These are phyloP conservation scores for Eremophila alpestris DNA, from an alignment of 2,797 vertebrate species.

Conservation along the genomic window DNA sequence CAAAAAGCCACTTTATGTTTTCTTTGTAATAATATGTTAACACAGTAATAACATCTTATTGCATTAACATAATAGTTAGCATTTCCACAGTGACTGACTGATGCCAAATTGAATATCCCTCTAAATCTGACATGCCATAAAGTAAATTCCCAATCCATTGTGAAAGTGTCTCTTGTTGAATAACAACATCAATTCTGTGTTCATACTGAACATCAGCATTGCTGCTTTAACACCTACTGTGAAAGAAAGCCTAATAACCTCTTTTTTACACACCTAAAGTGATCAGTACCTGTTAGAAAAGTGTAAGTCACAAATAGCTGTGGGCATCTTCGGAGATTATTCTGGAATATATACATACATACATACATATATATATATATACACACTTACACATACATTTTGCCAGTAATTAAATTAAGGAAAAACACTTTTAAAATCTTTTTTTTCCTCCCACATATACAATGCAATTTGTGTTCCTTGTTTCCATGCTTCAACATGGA, in stretches of 20 bases:
- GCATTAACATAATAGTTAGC: not conserved
- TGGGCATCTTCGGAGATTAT: not conserved
- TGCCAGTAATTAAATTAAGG: not conserved
- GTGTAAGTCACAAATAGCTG: not conserved
- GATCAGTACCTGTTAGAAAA: not conserved
- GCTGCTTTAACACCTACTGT: not conserved
- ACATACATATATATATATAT: too few species aligned
- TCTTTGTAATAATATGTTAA: not conserved
- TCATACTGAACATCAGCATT: not conserved
- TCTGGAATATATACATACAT: not conserved
- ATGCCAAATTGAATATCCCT: not conserved
- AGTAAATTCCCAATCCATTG: not conserved
- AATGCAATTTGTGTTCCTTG: not conserved
- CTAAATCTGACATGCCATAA: not conserved
- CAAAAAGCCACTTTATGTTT: constrained; percentile 32
- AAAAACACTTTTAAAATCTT: not conserved
- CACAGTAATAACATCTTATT: not conserved
- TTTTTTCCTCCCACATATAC: not conserved
- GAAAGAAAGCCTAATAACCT: not conserved
- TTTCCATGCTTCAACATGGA: not conserved
- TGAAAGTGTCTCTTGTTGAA: not conserved
- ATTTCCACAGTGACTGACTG: not conserved
- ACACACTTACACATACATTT: not conserved
- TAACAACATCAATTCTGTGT: not conserved
- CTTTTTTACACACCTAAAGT: not conserved